phyloP scores from a whole-genome alignment of 2,797 vertebrate genomes.

The Sebastes kiyomatsui region DNA sequence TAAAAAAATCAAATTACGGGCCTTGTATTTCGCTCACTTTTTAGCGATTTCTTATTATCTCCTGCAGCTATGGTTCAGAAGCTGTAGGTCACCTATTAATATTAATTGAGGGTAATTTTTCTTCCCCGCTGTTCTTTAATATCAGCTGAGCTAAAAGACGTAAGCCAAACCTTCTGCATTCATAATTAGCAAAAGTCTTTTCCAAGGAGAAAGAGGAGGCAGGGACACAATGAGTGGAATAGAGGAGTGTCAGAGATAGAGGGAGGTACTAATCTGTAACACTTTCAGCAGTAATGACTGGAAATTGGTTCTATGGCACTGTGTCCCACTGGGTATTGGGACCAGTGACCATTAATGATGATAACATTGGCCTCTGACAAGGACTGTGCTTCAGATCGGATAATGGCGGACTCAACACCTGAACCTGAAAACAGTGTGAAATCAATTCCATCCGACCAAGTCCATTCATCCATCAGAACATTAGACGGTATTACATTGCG shows the following conservation, averaged over 20 bases:
- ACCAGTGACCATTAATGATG: background rate
- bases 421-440: conserved; percentile 32
- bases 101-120: conserved; percentile 64
- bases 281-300: conserved; percentile 3
- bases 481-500: background rate
- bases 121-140: conserved; percentile 41
- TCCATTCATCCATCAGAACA: conserved; percentile 11
- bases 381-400: conserved; percentile 14
- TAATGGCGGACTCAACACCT: conserved; percentile 12
- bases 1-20: conserved; percentile 44
- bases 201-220: conserved; percentile 10
- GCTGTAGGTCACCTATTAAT: conserved; percentile 49
- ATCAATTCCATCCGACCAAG: background rate
- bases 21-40: conserved; percentile 41
- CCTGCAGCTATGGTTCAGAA: conserved; percentile 42
- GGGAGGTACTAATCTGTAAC: background rate
- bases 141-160: conserved; percentile 29
- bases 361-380: conserved; percentile 4
- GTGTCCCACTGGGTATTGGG: background rate
- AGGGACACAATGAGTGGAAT: background rate
- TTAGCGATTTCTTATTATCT: conserved; percentile 60
- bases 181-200: conserved; percentile 38
- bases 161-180: conserved; percentile 24
- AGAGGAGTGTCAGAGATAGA: conserved; percentile 2
- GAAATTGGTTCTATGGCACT: conserved; percentile 7